phyloP scores from a whole-genome alignment of 2,113 vertebrate species.

The Oreotragus oreotragus region DNA sequence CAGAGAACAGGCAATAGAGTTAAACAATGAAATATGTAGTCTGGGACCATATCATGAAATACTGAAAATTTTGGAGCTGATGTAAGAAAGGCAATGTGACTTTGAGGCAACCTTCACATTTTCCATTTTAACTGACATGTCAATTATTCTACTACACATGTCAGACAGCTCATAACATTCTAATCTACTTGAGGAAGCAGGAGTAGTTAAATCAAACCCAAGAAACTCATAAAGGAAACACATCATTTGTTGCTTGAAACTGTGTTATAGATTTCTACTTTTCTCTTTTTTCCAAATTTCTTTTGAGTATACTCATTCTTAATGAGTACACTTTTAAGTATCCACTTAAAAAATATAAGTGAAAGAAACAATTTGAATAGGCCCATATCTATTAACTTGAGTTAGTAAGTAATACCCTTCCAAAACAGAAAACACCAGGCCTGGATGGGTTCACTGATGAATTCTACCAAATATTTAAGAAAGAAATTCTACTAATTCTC shows the following conservation, averaged over 20 bases:
- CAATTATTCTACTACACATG: neutral
- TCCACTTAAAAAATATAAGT: neutral
- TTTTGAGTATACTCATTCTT: neutral
- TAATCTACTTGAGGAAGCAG: neutral
- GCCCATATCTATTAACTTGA: neutral
- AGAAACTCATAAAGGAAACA: neutral
- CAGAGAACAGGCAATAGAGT: neutral
- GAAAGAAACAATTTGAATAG: neutral
- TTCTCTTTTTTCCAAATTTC: neutral
- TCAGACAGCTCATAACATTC: neutral
- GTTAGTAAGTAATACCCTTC: neutral
- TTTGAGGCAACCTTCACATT: neutral
- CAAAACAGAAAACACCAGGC: neutral
- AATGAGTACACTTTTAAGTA: neutral
- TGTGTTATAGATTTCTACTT: neutral
- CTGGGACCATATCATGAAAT: neutral
- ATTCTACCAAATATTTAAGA: neutral
- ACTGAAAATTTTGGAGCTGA: neutral
- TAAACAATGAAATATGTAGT: neutral
- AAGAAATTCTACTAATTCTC: neutral
- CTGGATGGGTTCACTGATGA: neutral
- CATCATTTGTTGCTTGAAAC: neutral
- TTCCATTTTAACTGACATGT: neutral
- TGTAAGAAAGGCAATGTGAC: neutral
- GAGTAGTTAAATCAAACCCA: neutral